Conservation (phyloP, 2,113 vertebrate genomes). For the Cyanistes caeruleus region DNA sequence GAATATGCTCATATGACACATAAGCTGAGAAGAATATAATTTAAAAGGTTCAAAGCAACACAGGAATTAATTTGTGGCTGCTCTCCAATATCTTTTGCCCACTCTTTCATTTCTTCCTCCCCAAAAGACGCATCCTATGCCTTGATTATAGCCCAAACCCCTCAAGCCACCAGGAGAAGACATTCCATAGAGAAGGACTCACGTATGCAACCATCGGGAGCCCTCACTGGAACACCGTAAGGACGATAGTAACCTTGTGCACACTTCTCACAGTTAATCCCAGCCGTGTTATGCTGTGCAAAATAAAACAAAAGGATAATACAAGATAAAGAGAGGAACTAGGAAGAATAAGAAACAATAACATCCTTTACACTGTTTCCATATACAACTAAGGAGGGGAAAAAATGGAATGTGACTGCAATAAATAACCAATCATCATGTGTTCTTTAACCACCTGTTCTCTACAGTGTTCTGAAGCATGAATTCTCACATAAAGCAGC, state of each 20-base stretch:
- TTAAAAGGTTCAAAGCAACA: background rate
- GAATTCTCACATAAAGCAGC: background rate
- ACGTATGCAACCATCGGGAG: conserved; percentile 85
- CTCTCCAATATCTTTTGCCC: background rate
- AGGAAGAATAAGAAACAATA: background rate
- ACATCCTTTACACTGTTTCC: background rate
- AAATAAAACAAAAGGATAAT: conserved; percentile 13
- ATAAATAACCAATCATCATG: background rate
- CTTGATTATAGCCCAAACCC: background rate
- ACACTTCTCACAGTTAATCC: conserved; percentile 92
- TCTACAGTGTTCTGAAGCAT: background rate
- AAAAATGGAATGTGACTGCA: background rate
- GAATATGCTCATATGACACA: background rate
- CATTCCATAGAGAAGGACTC: conserved; percentile 40
- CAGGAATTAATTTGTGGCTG: background rate
- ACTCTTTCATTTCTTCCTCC: background rate
- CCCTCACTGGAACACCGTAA: conserved; percentile 68
- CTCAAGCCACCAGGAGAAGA: background rate
- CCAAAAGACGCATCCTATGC: background rate
- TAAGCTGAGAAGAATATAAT: background rate
- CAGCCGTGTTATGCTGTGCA: conserved; percentile 90
- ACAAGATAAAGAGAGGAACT: background rate
- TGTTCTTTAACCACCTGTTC: background rate
- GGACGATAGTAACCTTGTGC: conserved; percentile 86
- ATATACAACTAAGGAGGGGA: background rate